A percentile compares a stretch with the other conserved stretches of the same genome.
Evolutionary conservation across 2,888 invertebrate species (phyloP).

Genomic region (Adelognathus sp.): DNA sequence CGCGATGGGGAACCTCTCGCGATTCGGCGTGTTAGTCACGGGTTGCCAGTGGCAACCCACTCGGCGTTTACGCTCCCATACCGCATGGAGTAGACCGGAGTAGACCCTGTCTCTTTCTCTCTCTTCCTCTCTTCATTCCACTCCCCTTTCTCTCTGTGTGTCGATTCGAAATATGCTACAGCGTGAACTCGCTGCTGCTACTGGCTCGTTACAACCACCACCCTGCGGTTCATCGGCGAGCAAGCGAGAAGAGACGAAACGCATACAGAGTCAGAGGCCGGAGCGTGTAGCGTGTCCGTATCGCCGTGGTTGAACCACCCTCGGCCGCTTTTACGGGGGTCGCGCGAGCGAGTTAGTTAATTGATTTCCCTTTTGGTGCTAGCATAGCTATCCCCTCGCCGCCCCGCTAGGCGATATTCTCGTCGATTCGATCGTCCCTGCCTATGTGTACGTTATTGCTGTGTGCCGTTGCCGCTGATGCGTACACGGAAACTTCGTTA

Average conservation of each 20-base stretch:
- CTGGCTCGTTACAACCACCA: conserved; percentile 38
- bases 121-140: background rate
- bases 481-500: conserved; percentile 57
- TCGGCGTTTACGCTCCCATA: conserved; percentile 64
- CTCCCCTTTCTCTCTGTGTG: background rate
- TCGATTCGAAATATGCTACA: conserved; percentile 38
- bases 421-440: conserved; percentile 65
- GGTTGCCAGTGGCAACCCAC: conserved; percentile 78
- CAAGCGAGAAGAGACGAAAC: background rate
- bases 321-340: conserved; percentile 38
- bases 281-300: background rate
- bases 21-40: conserved; percentile 71
- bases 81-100: too few species aligned
- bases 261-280: background rate
- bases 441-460: conserved; percentile 3
- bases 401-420: conserved; percentile 64
- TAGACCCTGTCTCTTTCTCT: conserved; percentile 11
- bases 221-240: conserved; percentile 7
- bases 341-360: conserved; percentile 69
- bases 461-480: background rate
- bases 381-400: conserved; percentile 57
- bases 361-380: conserved; percentile 75
- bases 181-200: conserved; percentile 8
- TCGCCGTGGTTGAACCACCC: conserved; percentile 25
- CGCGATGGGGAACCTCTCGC: conserved; percentile 52